These are phyloP conservation scores for Spicauda simplicius DNA, from an alignment of 2,888 invertebrate species.

Conservation along the genomic window DNA sequence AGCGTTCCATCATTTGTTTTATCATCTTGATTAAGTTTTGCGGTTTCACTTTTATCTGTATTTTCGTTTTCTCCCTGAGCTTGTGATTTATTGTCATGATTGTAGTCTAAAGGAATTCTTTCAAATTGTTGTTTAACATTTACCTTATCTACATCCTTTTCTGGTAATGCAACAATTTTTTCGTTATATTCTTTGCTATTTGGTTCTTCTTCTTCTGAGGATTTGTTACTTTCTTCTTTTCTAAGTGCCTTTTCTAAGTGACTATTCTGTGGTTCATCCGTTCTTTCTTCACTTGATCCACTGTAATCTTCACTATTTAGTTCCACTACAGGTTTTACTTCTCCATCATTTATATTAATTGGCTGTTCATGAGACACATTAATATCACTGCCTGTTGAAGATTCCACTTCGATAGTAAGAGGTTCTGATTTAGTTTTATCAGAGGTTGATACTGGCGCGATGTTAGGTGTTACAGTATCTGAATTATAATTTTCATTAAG, in stretches of 20 bases:
- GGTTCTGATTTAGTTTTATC: conserved; percentile 7
- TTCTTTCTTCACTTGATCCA: conserved; percentile 50
- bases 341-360: conserved; percentile 64
- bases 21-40: conserved; percentile 44
- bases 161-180: conserved; percentile 28
- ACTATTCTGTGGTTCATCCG: conserved; percentile 21
- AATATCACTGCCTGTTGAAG: conserved; percentile 47
- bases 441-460: not conserved
- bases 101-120: conserved; percentile 75
- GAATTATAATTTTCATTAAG: conserved; percentile 46
- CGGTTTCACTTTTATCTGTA: conserved; percentile 41
- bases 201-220: conserved; percentile 24
- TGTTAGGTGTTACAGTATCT: not conserved
- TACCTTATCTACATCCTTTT: conserved; percentile 48
- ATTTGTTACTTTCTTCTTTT: conserved; percentile 6
- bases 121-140: conserved; percentile 77
- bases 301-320: conserved; percentile 60
- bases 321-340: conserved; percentile 75
- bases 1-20: conserved; percentile 53
- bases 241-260: conserved; percentile 23
- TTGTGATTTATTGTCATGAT: conserved; percentile 52
- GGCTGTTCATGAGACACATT: conserved; percentile 47
- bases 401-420: conserved; percentile 30
- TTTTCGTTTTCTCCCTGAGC: conserved; percentile 48
- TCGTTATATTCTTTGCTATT: conserved; percentile 35